Conservation (phyloP, 2,888 invertebrate genomes). For the Colletes collaris region DNA sequence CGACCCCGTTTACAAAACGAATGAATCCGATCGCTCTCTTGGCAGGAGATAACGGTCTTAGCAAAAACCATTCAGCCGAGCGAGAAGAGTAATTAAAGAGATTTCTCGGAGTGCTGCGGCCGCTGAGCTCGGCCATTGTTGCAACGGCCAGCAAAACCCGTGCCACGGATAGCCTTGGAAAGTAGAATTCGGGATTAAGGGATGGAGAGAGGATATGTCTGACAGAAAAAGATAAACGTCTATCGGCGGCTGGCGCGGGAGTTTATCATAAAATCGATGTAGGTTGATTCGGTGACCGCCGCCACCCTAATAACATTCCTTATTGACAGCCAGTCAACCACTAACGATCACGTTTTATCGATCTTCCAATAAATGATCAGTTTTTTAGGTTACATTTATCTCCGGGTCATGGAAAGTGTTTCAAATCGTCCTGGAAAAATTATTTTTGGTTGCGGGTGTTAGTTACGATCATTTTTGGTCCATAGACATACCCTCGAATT, state of each 20-base stretch:
- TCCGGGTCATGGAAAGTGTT: too few species aligned
- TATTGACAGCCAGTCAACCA: too few species aligned
- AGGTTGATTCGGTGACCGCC: background rate
- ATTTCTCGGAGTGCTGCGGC: slow-evolving; percentile 45
- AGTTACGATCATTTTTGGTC: too few species aligned
- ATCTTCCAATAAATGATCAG: too few species aligned
- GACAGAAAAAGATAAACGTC: slow-evolving; percentile 55
- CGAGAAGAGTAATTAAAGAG: slow-evolving; percentile 61
- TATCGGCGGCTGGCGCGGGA: slow-evolving; percentile 27
- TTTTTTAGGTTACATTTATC: too few species aligned
- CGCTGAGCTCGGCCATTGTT: slow-evolving; percentile 49
- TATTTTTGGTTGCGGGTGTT: too few species aligned
- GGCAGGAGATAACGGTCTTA: slow-evolving; percentile 45
- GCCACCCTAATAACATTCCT: too few species aligned
- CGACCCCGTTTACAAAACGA: slow-evolving; percentile 34
- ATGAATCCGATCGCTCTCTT: slow-evolving; percentile 51
- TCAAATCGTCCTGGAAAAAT: too few species aligned
- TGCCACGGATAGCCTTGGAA: slow-evolving; percentile 41
- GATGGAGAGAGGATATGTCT: slow-evolving; percentile 28
- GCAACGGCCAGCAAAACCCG: slow-evolving; percentile 40
- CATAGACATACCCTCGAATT: too few species aligned
- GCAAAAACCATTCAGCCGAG: slow-evolving; percentile 43
- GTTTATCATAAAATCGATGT: slow-evolving; percentile 60
- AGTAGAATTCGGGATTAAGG: slow-evolving; percentile 51
- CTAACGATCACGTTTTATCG: too few species aligned